Conservation (phyloP, 2,888 invertebrate species). For the Troides helena region DNA sequence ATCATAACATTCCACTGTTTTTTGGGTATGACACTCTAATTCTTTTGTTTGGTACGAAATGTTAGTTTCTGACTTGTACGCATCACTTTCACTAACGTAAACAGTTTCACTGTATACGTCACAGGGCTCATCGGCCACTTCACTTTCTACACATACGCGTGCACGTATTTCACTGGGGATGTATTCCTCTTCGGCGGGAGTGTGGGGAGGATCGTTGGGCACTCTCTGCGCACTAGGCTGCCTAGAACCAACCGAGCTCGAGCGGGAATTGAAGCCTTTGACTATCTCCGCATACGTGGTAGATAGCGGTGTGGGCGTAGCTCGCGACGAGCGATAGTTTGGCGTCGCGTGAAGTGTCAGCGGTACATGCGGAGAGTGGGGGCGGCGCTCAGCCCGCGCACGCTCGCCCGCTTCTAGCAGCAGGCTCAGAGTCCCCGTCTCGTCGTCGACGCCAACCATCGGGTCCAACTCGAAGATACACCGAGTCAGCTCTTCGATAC, state of each 20-base stretch:
- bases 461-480: slow-evolving; percentile 89
- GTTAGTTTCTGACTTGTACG: slow-evolving; percentile 48
- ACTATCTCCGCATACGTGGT: slow-evolving; percentile 90
- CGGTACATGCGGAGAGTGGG: slow-evolving; percentile 57
- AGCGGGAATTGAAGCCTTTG: slow-evolving; percentile 78
- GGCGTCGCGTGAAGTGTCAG: slow-evolving; percentile 78
- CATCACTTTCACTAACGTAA: slow-evolving; percentile 66
- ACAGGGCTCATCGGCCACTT: slow-evolving; percentile 43
- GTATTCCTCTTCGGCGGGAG: slow-evolving; percentile 37
- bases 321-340: slow-evolving; percentile 49
- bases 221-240: slow-evolving; percentile 45
- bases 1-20: slow-evolving; percentile 41
- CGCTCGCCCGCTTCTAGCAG: slow-evolving; percentile 60
- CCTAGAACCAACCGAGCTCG: slow-evolving; percentile 56
- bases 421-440: slow-evolving; percentile 80
- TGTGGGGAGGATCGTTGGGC: slow-evolving; percentile 25
- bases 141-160: slow-evolving; percentile 47
- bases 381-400: slow-evolving; percentile 63
- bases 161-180: slow-evolving; percentile 46
- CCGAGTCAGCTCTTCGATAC: slow-evolving; percentile 86
- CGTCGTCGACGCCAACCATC: slow-evolving; percentile 83
- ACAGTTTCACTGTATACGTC: slow-evolving; percentile 54
- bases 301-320: slow-evolving; percentile 76
- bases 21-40: slow-evolving; percentile 39
- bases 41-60: slow-evolving; percentile 43